A percentile compares a stretch with the other conserved stretches of the same genome.
Evolutionary conservation across 1,140 invertebrate species (phyloP).

Genomic region (Lycorma delicatula): DNA sequence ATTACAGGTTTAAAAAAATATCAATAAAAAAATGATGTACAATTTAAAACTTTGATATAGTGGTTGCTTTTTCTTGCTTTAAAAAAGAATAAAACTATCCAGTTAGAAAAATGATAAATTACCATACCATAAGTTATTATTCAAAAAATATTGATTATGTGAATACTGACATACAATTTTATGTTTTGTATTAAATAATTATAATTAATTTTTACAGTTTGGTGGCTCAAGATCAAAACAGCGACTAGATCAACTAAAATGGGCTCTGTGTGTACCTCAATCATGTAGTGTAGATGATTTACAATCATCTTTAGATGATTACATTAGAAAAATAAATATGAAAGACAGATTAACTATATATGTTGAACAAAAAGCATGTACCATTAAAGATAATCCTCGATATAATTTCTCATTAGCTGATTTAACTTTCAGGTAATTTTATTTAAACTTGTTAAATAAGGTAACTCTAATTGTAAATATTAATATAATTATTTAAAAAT

Average conservation of each 20-base stretch:
- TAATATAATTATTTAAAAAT: too few relatives aligned
- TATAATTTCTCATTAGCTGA: constrained; percentile 24
- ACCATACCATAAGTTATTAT: too few relatives aligned
- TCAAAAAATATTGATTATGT: too few relatives aligned
- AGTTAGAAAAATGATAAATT: too few relatives aligned
- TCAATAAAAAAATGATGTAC: too few relatives aligned
- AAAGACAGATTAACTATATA: not conserved
- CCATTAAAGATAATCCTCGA: constrained; percentile 7
- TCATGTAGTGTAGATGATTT: constrained; percentile 42
- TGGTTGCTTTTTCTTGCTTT: too few relatives aligned
- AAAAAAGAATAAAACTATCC: too few relatives aligned
- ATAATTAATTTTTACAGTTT: constrained; percentile 16
- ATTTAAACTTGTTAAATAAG: too few relatives aligned
- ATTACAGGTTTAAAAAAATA: too few relatives aligned
- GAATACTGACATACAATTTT: too few relatives aligned
- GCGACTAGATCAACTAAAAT: constrained; percentile 37
- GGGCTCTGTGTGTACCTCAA: constrained; percentile 46
- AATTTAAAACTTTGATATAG: too few relatives aligned
- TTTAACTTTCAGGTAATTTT: constrained; percentile 23
- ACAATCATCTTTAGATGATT: constrained; percentile 40
- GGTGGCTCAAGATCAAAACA: constrained; percentile 21
- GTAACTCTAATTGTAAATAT: too few relatives aligned
- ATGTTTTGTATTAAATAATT: not conserved
- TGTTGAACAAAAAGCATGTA: constrained; percentile 20
- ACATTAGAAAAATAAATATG: constrained; percentile 34